Evolutionary conservation across 37 sponge, comb jelly and placozoan genomes (phyloP), one percentile per base, ranked within the genome.

Genomic region (Halichondria panicea): DNA sequence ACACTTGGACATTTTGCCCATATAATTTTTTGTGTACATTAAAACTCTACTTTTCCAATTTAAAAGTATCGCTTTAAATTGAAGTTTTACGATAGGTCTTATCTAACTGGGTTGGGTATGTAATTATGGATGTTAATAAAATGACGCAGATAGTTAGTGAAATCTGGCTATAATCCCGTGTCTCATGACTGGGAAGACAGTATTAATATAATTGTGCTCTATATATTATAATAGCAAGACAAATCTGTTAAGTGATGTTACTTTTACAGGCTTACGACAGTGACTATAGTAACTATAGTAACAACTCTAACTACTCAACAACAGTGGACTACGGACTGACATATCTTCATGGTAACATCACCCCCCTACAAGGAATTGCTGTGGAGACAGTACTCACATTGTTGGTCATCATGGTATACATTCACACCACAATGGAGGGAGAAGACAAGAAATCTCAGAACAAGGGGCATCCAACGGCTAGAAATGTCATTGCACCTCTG

Each of bases 311-410:
- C 34, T 8, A 11, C 32, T 4, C 50, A 1, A 57, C n/a, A n/a
- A n/a, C 28, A 1, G 54, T 78, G 39, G 58, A 65, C 15, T 78
- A 66, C 34, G 84, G 84, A 21, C 53, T 76, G 4, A 75, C 75
- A 40, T 9, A 3, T 2, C 71, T 77, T 3, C 35, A 11, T 27
- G 48, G 8, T 7, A 34, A 38, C 41, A 34, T 71, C 21, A 37
- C 33, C 13, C 46, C 62, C 24, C 21, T 33, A 7, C 72, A 82
- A 33, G 89, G 71, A 13, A 77, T 88, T 1, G 30, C 71, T 21
- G 36, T 82, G 24, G 89, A 88, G 61, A 71, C 65, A 67, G 33
- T 88, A 12, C 83, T 82, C 21, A 82, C 89, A 21, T 12, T 61
- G 32, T n/a, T 82, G 30, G 36, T 88, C 4, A 83, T 88, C 42